Evolutionary conservation across 2,888 invertebrate genomes (phyloP), one percentile per base, ranked within the genome.

Genomic region (Caenorhabditis parvicauda): DNA sequence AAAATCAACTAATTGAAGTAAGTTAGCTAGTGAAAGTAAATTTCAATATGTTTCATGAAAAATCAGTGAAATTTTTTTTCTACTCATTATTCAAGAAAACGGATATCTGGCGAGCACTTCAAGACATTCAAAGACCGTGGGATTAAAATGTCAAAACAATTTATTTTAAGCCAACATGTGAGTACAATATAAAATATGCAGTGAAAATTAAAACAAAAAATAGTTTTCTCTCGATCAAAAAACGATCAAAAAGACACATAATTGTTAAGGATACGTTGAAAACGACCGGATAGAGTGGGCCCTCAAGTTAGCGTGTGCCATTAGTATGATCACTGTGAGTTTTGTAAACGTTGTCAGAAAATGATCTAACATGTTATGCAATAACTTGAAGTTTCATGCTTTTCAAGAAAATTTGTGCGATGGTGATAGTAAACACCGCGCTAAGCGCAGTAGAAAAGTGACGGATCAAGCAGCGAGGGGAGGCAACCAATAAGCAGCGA

Each of bases 261-360:
- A 37, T 25, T 24, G 59, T 68, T 38, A 48, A 71, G 71, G 59
- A 46, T 69, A 67, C 56, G 58, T 72, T 41, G 72, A 69, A 38
- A 65, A 56, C 44, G 67, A 63, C 9, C 51, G 56, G 12, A 48
- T 72, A 29, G 72, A 72, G 35, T 48, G 56, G 44, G 60, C 68
- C 14, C 62, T 72, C 21, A 67, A 78, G 55, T 47, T 65, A 7
- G 73, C 75, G 14, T 77, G 77, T 42, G 58, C 72, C 27, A 46
- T 72, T 42, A 75, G 75, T 35, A 60, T 78, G 60, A 54, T 77
- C 17, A 76, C 95, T 38, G 68, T 61, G 37, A 19, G 50, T 45
- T 41, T 38, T 42, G 29, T 55, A 27, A 17, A 27, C 25, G 7
- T 14, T 48, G 17, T 48, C 14, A n/a, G n/a, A n/a, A n/a, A n/a